These are phyloP conservation scores for Plemyria rubiginata DNA, from an alignment of 2,888 invertebrate species.

Conservation along the genomic window DNA sequence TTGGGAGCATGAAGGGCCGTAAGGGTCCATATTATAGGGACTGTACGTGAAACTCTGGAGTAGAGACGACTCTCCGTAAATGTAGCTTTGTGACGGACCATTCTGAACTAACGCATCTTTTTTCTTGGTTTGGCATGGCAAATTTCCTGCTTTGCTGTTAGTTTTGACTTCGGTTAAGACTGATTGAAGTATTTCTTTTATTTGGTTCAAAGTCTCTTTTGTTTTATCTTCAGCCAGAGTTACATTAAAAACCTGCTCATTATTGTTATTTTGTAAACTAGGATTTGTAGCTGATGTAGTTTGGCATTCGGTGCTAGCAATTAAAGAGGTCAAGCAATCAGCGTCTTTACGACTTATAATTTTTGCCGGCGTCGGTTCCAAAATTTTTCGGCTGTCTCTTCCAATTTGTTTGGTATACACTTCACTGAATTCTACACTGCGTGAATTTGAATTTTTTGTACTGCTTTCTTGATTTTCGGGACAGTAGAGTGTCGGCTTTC, in stretches of 20 bases:
- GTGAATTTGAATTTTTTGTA: constrained; percentile 49
- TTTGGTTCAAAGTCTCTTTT: constrained; percentile 68
- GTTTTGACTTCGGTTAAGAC: constrained; percentile 73
- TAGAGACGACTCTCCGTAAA: constrained; percentile 57
- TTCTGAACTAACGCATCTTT: constrained; percentile 71
- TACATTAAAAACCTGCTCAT: constrained; percentile 22
- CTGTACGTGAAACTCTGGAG: constrained; percentile 66
- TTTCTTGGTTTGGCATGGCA: constrained; percentile 47
- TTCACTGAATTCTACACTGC: constrained; percentile 58
- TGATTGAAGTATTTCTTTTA: constrained; percentile 69
- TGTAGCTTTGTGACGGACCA: constrained; percentile 55
- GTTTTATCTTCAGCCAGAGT: constrained; percentile 55
- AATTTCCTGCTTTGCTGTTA: constrained; percentile 49
- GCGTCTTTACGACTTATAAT: constrained; percentile 48
- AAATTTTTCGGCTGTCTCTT: constrained; percentile 14
- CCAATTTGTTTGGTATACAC: constrained; percentile 51
- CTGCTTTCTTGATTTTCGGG: constrained; percentile 33
- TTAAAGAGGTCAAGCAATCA: constrained; percentile 51
- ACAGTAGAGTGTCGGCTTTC: constrained; percentile 32
- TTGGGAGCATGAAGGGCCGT: constrained; percentile 55
- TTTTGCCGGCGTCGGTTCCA: constrained; percentile 31
- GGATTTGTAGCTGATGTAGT: constrained; percentile 44
- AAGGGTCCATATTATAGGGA: constrained; percentile 58
- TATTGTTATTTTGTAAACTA: constrained; percentile 8
- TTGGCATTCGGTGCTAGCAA: constrained; percentile 57